Conservation (phyloP, 2,888 invertebrate genomes). For the Kryphioiulus occultus region DNA sequence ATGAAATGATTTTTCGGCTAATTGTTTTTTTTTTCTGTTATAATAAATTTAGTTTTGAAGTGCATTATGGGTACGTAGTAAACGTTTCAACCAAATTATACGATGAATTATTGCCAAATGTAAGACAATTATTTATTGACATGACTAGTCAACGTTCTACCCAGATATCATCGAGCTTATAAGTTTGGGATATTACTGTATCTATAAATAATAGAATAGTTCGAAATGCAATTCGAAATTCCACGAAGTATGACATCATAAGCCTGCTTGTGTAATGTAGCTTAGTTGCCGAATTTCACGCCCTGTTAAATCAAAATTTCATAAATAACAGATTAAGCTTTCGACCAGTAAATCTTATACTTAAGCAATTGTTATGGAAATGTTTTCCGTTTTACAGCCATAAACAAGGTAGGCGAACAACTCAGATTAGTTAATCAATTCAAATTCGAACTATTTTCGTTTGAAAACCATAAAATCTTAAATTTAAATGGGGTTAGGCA, state of each 20-base stretch:
- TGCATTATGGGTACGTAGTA: background rate
- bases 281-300: background rate
- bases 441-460: background rate
- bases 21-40: background rate
- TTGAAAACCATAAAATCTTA: background rate
- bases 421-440: conserved; percentile 16
- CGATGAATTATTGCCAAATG: background rate
- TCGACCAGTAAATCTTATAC: background rate
- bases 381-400: background rate
- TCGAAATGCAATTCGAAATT: background rate
- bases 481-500: conserved; percentile 7
- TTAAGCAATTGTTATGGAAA: conserved; percentile 7
- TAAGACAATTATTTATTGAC: background rate
- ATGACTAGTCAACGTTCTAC: background rate
- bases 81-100: background rate
- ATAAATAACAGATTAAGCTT: conserved; percentile 1
- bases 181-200: background rate
- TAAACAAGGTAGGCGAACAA: background rate
- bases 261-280: background rate
- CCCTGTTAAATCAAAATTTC: background rate
- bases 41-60: background rate
- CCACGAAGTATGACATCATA: background rate
- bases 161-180: background rate
- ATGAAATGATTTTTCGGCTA: background rate
- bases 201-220: too few species aligned